Evolutionary conservation across 2,888 invertebrate species (phyloP).

Genomic region (Allacma fusca): DNA sequence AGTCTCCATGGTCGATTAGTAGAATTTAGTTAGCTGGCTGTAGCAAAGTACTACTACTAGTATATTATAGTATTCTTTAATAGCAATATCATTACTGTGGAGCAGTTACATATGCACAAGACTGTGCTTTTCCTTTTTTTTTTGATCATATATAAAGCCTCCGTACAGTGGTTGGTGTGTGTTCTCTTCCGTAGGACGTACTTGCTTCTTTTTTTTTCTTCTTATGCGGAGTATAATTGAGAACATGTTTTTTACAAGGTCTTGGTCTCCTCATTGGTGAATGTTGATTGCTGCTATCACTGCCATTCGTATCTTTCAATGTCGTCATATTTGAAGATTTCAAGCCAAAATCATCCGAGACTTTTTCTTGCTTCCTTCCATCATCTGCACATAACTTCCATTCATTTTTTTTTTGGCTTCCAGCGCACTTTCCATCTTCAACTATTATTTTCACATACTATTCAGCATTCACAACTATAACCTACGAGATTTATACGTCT

Average conservation of each 20-base stretch:
- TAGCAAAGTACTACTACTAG: not conserved
- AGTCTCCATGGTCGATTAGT: not conserved
- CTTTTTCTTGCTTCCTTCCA: slow-evolving; percentile 1
- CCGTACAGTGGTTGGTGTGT: too few relatives aligned
- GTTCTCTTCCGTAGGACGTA: too few relatives aligned
- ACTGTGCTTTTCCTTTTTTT: not conserved
- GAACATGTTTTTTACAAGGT: too few relatives aligned
- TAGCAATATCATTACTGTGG: slow-evolving; percentile 3
- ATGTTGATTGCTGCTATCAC: not conserved
- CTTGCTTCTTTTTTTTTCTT: too few relatives aligned
- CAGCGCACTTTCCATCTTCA: slow-evolving; percentile 27
- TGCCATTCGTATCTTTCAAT: too few relatives aligned
- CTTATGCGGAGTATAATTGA: too few relatives aligned
- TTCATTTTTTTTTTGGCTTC: slow-evolving; percentile 10
- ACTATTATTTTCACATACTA: slow-evolving; percentile 2
- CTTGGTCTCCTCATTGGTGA: slow-evolving; percentile 1
- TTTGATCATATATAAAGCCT: too few relatives aligned
- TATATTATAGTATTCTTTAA: slow-evolving; percentile 1
- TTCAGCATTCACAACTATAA: too few relatives aligned
- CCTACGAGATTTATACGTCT: too few relatives aligned
- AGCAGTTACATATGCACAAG: not conserved
- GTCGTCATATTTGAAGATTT: not conserved
- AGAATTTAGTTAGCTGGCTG: slow-evolving; percentile 11
- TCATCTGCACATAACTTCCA: slow-evolving; percentile 20
- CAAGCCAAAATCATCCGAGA: slow-evolving; percentile 16